Conservation (phyloP, 2,113 vertebrate genomes). For the Toxostoma redivivum region DNA sequence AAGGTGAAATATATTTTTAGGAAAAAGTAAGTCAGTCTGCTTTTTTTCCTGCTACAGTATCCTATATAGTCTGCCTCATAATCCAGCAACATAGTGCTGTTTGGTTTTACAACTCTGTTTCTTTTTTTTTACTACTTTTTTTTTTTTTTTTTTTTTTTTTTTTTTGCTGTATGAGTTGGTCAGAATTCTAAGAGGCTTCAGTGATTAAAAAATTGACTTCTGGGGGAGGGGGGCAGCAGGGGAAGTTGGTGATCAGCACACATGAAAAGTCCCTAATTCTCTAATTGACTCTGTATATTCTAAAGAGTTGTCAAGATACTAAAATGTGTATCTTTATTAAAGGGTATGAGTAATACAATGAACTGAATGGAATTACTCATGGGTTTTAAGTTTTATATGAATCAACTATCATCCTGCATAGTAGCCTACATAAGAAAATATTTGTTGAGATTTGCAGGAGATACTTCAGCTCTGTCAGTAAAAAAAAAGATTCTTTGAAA, state of each 20-base stretch:
- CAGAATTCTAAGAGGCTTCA: background rate
- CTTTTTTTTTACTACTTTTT: background rate
- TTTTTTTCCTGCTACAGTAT: background rate
- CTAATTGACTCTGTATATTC: background rate
- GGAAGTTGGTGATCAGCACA: background rate
- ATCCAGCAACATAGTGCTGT: background rate
- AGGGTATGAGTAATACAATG: slow-evolving; percentile 3
- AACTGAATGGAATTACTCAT: slow-evolving; percentile 19
- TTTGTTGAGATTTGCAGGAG: background rate
- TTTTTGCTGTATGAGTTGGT: background rate
- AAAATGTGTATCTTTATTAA: background rate
- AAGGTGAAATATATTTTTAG: background rate
- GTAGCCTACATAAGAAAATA: background rate
- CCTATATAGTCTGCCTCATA: background rate
- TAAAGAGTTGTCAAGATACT: background rate
- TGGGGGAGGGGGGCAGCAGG: background rate
- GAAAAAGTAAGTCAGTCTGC: background rate
- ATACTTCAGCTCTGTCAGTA: background rate
- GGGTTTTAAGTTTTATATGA: background rate
- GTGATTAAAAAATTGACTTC: background rate
- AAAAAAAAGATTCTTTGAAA: slow-evolving; percentile 6
- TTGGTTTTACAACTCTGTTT: background rate
- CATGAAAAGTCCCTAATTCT: slow-evolving; percentile 36
- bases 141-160: background rate
- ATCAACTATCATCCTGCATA: background rate